These are phyloP conservation scores for Salvator merianae DNA, from an alignment of 2,113 vertebrate genomes.

Conservation along the genomic window DNA sequence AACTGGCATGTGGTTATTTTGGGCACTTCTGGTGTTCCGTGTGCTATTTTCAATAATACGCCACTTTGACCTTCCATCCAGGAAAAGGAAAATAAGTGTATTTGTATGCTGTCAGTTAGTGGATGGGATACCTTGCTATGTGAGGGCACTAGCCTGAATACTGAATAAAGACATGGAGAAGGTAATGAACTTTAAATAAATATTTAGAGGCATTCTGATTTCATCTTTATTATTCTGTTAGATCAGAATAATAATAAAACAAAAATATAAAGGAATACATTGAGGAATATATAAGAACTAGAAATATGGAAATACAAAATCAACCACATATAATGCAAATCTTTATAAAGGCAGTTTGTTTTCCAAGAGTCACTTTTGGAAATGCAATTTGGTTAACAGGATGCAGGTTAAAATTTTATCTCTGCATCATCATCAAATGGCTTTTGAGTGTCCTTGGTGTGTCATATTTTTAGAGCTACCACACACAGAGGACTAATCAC, in stretches of 20 bases:
- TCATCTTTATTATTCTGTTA: too few relatives aligned
- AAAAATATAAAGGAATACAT: too few relatives aligned
- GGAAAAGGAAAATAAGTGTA: not conserved
- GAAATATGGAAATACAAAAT: too few relatives aligned
- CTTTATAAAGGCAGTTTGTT: not conserved
- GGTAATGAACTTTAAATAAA: not conserved
- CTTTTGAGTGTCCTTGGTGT: not conserved
- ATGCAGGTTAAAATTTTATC: slow-evolving; percentile 18
- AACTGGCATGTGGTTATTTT: too few relatives aligned
- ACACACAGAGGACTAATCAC: not conserved
- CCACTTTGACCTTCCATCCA: slow-evolving; percentile 1
- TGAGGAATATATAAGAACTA: too few relatives aligned
- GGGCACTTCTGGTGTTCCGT: too few relatives aligned
- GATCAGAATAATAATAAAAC: too few relatives aligned
- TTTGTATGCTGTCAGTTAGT: not conserved
- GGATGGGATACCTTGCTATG: not conserved
- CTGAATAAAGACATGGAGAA: not conserved
- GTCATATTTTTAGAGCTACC: not conserved
- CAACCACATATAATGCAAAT: too few relatives aligned
- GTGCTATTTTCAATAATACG: not conserved
- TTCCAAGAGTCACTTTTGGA: slow-evolving; percentile 6
- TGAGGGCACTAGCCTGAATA: not conserved
- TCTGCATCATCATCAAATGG: not conserved
- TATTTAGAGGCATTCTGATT: not conserved
- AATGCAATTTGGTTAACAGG: slow-evolving; percentile 2